Percentiles rank a stretch among this genome's conserved stretches.
Evolutionary conservation across 2,888 invertebrate species (phyloP).

Genomic region (Trilocha varians): DNA sequence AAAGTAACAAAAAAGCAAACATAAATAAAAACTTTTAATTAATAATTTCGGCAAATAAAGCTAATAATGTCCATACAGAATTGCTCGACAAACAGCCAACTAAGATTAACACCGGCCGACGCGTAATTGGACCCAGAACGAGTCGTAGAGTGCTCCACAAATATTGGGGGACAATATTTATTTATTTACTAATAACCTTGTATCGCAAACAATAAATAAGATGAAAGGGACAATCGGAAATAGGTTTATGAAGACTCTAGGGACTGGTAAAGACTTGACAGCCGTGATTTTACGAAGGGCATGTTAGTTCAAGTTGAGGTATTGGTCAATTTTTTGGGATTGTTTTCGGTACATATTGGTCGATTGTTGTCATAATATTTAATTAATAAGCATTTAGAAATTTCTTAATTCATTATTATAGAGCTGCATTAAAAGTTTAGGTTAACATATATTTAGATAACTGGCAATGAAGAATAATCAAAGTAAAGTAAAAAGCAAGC

Average conservation of each 20-base stretch:
- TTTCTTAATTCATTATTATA: no score
- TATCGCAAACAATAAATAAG: conserved; percentile 63
- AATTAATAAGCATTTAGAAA: no score
- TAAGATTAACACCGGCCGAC: conserved; percentile 45
- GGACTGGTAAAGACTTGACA: conserved; percentile 32
- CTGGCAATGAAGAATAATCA: no score
- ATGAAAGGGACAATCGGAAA: conserved; percentile 61
- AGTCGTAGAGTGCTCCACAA: conserved; percentile 48
- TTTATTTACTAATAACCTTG: conserved; percentile 68
- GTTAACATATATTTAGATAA: no score
- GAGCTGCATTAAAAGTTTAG: no score
- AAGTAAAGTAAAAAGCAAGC: no score
- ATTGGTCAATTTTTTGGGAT: no score
- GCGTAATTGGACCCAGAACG: conserved; percentile 56
- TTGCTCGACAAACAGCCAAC: conserved; percentile 12
- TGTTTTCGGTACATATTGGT: no score
- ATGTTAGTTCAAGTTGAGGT: no score
- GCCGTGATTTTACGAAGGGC: not conserved
- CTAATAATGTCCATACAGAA: conserved; percentile 4
- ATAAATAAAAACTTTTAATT: conserved; percentile 2
- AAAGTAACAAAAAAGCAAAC: not conserved
- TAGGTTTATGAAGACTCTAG: conserved; percentile 63
- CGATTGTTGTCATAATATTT: no score
- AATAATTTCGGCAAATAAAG: conserved; percentile 1
- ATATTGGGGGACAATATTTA: conserved; percentile 63